Conservation (phyloP, 2,113 vertebrate genomes). For the Hucho hucho region DNA sequence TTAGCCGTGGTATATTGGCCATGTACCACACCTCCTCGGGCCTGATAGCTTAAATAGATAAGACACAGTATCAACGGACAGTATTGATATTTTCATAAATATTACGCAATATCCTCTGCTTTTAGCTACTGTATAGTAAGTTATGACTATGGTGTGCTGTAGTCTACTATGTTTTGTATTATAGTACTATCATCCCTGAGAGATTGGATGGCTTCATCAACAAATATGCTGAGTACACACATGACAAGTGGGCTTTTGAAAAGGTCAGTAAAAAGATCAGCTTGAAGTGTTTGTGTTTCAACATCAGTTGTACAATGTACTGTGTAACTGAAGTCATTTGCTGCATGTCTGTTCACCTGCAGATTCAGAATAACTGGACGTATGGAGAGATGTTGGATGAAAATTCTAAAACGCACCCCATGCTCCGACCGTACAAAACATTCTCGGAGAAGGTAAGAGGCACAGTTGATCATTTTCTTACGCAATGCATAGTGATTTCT, state of each 20-base stretch:
- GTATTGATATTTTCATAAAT: not conserved
- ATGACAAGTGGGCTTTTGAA: slow-evolving; percentile 94
- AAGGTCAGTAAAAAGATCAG: slow-evolving; percentile 70
- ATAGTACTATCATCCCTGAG: slow-evolving; percentile 90
- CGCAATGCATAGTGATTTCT: not conserved
- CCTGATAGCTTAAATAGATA: too few species aligned
- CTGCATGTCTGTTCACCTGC: slow-evolving; percentile 27
- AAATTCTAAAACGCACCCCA: slow-evolving; percentile 87
- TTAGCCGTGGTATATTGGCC: too few species aligned
- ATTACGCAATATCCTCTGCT: not conserved
- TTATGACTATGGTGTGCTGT: not conserved
- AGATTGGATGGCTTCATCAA: slow-evolving; percentile 89
- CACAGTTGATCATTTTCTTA: not conserved
- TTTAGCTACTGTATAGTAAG: not conserved
- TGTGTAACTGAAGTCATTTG: not conserved
- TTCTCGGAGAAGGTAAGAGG: slow-evolving; percentile 89
- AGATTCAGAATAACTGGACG: slow-evolving; percentile 94
- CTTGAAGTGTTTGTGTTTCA: not conserved
- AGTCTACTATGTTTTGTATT: slow-evolving; percentile 10
- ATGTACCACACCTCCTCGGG: too few species aligned
- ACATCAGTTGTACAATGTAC: not conserved
- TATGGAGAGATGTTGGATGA: slow-evolving; percentile 88
- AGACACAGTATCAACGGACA: not conserved
- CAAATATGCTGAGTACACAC: slow-evolving; percentile 89
- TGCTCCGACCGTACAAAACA: slow-evolving; percentile 93